phyloP scores from a whole-genome alignment of 2,888 invertebrate genomes.

The Sarcophaga carnaria region DNA sequence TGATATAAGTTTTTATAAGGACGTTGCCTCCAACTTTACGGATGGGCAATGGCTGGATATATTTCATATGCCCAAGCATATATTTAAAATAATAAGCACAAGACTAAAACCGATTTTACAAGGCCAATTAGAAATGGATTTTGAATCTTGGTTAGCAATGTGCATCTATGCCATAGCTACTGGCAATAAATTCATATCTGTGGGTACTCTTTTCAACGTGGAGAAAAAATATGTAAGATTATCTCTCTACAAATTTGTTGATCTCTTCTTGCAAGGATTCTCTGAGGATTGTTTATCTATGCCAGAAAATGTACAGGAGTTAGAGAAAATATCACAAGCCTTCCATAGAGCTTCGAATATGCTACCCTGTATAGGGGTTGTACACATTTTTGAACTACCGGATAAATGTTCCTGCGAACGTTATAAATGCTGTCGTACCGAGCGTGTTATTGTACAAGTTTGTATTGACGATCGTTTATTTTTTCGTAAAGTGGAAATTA shows the following conservation, averaged over 20 bases:
- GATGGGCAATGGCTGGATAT: conserved; percentile 76
- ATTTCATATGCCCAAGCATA: conserved; percentile 76
- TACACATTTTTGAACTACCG: conserved; percentile 77
- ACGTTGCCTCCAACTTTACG: conserved; percentile 70
- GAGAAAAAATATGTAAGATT: conserved; percentile 75
- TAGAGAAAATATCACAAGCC: conserved; percentile 74
- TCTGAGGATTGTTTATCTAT: conserved; percentile 73
- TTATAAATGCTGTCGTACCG: conserved; percentile 70
- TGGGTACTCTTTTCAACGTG: conserved; percentile 76
- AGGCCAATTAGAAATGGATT: conserved; percentile 69
- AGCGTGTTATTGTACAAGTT: conserved; percentile 76
- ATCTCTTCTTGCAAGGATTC: conserved; percentile 75
- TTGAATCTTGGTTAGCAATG: conserved; percentile 78
- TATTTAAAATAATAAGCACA: conserved; percentile 76
- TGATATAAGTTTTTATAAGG: conserved; percentile 71
- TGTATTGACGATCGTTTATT: conserved; percentile 78
- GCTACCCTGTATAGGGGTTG: conserved; percentile 77
- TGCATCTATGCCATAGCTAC: conserved; percentile 78
- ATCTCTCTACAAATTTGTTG: conserved; percentile 77
- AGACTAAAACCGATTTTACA: conserved; percentile 72
- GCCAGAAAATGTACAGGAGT: conserved; percentile 75
- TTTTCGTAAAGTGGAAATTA: conserved; percentile 78
- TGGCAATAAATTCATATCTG: conserved; percentile 76
- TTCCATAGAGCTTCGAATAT: conserved; percentile 77
- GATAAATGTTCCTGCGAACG: conserved; percentile 70